phyloP scores from a whole-genome alignment of 1,140 invertebrate species.

The Scaptomyza hsui region DNA sequence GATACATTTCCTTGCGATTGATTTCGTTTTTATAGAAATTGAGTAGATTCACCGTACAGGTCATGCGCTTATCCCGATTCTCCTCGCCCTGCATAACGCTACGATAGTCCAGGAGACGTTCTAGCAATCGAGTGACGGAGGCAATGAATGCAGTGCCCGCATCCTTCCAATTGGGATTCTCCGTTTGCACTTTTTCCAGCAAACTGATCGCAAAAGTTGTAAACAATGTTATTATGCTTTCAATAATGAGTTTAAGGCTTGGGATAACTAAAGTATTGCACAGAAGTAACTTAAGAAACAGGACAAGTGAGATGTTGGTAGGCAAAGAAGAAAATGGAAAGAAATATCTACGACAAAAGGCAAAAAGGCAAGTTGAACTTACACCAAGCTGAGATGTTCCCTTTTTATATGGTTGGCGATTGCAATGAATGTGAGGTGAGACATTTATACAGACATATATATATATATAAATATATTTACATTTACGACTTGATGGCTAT shows the following conservation, averaged over 20 bases:
- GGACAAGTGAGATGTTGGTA: neutral
- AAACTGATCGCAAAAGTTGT: constrained; percentile 86
- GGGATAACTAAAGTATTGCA: neutral
- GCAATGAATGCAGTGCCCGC: constrained; percentile 95
- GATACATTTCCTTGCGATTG: constrained; percentile 97
- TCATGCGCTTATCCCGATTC: constrained; percentile 97
- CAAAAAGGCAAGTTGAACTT: constrained; percentile 85
- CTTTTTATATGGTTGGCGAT: constrained; percentile 85
- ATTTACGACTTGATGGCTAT: constrained; percentile 38
- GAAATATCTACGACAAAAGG: constrained; percentile 22
- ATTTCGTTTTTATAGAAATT: constrained; percentile 99
- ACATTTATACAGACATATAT: constrained; percentile 59
- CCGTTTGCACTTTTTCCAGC: constrained; percentile 92
- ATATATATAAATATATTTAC: constrained; percentile 57
- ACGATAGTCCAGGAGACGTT: constrained; percentile 95
- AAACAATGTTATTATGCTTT: neutral
- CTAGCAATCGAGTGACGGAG: constrained; percentile 94
- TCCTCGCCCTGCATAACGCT: constrained; percentile 96
- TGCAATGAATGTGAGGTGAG: constrained; percentile 75
- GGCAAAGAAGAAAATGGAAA: neutral
- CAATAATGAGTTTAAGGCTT: neutral
- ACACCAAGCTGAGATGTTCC: constrained; percentile 96
- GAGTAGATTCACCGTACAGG: constrained; percentile 97
- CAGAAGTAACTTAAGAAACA: constrained; percentile 1
- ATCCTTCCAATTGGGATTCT: constrained; percentile 94